A percentile compares a stretch with the other conserved stretches of the same genome.
phyloP scores from a whole-genome alignment of 1,140 invertebrate genomes.

The Kradibia gibbosae region DNA sequence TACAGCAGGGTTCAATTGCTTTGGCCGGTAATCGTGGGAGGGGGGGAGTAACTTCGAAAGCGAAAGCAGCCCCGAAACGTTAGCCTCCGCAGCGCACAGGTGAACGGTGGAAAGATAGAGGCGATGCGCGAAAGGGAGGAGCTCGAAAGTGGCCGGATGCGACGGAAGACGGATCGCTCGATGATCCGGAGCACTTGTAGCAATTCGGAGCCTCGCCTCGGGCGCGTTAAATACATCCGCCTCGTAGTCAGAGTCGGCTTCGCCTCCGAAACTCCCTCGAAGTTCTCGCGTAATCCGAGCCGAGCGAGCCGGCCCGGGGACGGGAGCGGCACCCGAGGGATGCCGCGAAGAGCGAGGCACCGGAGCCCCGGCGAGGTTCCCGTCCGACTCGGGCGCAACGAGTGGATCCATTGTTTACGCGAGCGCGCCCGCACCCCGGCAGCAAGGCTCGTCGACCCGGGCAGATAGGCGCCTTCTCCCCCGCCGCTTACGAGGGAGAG shows the following conservation, averaged over 20 bases:
- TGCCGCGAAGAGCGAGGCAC: too few species aligned
- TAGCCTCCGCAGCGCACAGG: not conserved
- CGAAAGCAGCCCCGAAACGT: not conserved
- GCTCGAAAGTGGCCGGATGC: slow-evolving; percentile 4
- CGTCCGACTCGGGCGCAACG: too few species aligned
- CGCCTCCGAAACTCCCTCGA: not conserved
- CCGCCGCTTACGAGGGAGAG: too few species aligned
- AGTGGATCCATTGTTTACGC: too few species aligned
- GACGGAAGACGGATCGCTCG: not conserved
- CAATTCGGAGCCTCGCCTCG: not conserved
- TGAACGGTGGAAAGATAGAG: not conserved
- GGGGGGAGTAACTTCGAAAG: not conserved
- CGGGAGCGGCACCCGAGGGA: not conserved
- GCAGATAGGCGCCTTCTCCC: not conserved
- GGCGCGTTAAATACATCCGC: not conserved
- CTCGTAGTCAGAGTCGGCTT: not conserved
- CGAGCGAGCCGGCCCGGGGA: not conserved
- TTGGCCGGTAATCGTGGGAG: too few species aligned
- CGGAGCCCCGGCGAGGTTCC: too few species aligned
- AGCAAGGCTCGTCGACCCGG: not conserved
- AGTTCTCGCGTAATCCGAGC: not conserved
- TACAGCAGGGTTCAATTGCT: too few species aligned
- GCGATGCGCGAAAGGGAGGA: not conserved
- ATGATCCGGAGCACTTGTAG: not conserved
- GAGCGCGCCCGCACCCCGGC: too few species aligned